phyloP scores from a whole-genome alignment of 2,797 vertebrate species.

The Perodicticus potto region DNA sequence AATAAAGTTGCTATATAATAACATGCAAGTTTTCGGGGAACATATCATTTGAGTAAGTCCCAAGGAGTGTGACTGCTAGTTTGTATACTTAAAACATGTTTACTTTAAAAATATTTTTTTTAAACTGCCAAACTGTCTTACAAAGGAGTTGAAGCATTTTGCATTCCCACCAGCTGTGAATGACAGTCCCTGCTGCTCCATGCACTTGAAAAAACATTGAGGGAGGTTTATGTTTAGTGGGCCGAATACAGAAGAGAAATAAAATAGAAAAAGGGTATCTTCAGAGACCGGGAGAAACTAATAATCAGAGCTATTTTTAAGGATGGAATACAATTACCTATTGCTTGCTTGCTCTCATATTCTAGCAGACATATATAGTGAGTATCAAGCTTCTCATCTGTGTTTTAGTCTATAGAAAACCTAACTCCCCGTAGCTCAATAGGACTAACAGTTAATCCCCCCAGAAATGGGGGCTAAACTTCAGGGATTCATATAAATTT shows the following conservation, averaged over 20 bases:
- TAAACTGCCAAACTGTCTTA: not conserved
- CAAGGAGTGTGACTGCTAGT: not conserved
- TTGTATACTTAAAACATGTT: not conserved
- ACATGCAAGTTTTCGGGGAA: not conserved
- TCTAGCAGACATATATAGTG: not conserved
- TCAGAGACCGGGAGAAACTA: not conserved
- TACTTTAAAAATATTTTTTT: not conserved
- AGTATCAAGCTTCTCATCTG: not conserved
- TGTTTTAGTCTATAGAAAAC: not conserved
- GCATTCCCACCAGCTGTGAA: not conserved
- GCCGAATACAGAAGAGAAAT: not conserved
- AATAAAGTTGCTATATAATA: not conserved
- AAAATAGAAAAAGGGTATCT: not conserved
- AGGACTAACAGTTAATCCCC: conserved; percentile 1
- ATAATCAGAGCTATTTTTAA: not conserved
- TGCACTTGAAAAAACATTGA: not conserved
- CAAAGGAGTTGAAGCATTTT: not conserved
- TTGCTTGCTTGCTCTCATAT: not conserved
- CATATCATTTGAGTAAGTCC: conserved; percentile 26
- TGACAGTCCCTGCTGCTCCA: not conserved
- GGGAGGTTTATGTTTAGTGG: not conserved
- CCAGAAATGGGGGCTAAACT: conserved; percentile 22
- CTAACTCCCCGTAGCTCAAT: not conserved
- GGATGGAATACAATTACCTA: not conserved
- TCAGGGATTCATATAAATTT: not conserved